phyloP scores from a whole-genome alignment of 2,113 vertebrate species.

The Notothenia rossii region DNA sequence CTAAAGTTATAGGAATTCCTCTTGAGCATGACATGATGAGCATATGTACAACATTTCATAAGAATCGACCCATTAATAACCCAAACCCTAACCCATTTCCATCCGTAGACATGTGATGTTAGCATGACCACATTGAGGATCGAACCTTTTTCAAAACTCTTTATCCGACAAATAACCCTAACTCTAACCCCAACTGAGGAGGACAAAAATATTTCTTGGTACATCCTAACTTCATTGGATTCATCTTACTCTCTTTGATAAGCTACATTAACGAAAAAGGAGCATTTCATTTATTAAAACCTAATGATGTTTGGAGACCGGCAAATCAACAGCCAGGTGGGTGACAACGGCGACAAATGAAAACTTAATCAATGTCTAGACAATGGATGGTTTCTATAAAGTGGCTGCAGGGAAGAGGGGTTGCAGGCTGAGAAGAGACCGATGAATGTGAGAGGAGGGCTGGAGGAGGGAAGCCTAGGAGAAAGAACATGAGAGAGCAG shows the following conservation, averaged over 20 bases:
- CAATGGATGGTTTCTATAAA: slow-evolving; percentile 30
- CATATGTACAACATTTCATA: neutral
- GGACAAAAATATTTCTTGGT: neutral
- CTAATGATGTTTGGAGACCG: neutral
- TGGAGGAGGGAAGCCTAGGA: slow-evolving; percentile 26
- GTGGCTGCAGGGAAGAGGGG: slow-evolving; percentile 7
- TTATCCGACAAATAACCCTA: neutral
- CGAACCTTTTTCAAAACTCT: neutral
- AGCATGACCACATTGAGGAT: too few relatives aligned
- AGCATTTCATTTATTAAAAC: slow-evolving; percentile 9
- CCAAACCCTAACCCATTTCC: too few relatives aligned
- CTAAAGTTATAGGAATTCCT: too few relatives aligned
- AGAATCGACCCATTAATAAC: neutral
- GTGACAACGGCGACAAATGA: slow-evolving; percentile 12
- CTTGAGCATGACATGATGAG: neutral
- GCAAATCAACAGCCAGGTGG: slow-evolving; percentile 4
- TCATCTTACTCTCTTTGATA: neutral
- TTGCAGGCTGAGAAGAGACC: slow-evolving; percentile 24
- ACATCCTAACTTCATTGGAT: neutral
- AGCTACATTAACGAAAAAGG: neutral
- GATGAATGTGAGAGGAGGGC: slow-evolving; percentile 13
- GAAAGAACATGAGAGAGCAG: slow-evolving; percentile 29
- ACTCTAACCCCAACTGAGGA: neutral
- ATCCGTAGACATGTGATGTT: too few relatives aligned
- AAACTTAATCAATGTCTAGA: slow-evolving; percentile 29